Evolutionary conservation across 1,140 invertebrate genomes (phyloP), one percentile per base, ranked within the genome.

Genomic region (Medauroidea extradentata): DNA sequence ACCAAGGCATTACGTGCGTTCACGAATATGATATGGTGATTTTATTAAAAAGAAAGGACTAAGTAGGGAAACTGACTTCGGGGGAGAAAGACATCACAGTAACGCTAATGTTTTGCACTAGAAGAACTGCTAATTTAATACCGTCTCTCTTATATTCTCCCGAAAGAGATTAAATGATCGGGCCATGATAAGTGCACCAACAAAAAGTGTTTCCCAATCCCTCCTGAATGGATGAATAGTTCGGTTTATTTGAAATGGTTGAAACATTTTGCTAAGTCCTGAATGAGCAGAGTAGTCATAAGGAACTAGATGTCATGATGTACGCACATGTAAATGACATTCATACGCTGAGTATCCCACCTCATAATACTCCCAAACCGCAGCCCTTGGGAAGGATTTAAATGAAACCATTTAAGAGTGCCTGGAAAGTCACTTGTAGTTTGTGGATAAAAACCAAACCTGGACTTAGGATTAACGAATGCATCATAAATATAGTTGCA

Each of bases 41-140:
- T 7, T 62, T 65, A 39, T 5, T 16, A 21, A 74, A 72, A 67
- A 68, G 69, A 23, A 69, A 70, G 34, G 63, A 70, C 21, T 73
- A 78, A 69, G 67, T 78, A 23, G 74, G 72, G 16, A 55, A 63
- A 25, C 48, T 74, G n/a, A 70, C 71, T 21, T 75, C 70, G 59
- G 74, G 71, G 50, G 75, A 79, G 67, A 59, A 71, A 27, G 75
- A 73, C 13, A 63, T 4, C 13, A 73, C 73, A 51, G 72, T 75
- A 1, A 78, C 77, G 19, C 55, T 73, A 13, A 34, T 34, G 29
- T 34, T 49, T n/a, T 65, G 63, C 29, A 61, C 68, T 1, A 70
- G 54, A 66, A 69, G 71, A 54, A 21, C 57, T n/a, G 71, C 71
- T 59, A 65, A 56, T 23, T 60, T 74, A 8, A 71, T 34, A 34